Evolutionary conservation across 1,140 invertebrate genomes (phyloP).

Genomic region (Pentalonia nigronervosa): DNA sequence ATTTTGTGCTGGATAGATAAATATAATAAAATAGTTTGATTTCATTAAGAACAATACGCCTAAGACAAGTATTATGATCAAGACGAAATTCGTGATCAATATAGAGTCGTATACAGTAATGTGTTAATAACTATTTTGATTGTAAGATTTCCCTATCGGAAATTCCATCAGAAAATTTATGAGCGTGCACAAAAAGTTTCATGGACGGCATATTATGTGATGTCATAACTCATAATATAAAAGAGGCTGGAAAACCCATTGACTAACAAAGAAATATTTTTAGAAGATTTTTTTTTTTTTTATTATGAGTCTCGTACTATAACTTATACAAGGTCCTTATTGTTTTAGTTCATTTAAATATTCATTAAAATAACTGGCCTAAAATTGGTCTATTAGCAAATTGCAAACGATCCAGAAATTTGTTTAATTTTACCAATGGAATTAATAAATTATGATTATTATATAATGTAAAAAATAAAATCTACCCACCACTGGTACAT

Average conservation of each 20-base stretch:
- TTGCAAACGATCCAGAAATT: background rate
- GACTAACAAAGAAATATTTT: conserved; percentile 6
- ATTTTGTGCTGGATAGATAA: background rate
- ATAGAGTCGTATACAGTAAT: background rate
- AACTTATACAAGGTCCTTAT: background rate
- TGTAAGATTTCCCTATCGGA: conserved; percentile 1
- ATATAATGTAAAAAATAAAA: background rate
- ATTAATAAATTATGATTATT: background rate
- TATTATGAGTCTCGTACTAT: background rate
- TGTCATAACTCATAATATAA: background rate
- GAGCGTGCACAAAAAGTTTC: background rate
- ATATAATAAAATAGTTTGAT: background rate
- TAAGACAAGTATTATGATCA: background rate
- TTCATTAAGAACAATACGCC: background rate
- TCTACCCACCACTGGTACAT: background rate
- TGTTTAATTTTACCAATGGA: background rate
- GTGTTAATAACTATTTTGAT: background rate
- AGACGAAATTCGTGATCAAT: conserved; percentile 28
- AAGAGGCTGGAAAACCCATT: conserved; percentile 2
- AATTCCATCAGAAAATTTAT: conserved; percentile 22
- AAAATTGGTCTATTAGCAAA: background rate
- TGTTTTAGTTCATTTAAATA: conserved; percentile 21
- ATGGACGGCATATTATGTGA: background rate
- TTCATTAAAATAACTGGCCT: background rate
- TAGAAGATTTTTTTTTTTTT: background rate